Evolutionary conservation across 2,797 vertebrate species (phyloP), one percentile per base, ranked within the genome.

Genomic region (Passerculus sandwichensis): DNA sequence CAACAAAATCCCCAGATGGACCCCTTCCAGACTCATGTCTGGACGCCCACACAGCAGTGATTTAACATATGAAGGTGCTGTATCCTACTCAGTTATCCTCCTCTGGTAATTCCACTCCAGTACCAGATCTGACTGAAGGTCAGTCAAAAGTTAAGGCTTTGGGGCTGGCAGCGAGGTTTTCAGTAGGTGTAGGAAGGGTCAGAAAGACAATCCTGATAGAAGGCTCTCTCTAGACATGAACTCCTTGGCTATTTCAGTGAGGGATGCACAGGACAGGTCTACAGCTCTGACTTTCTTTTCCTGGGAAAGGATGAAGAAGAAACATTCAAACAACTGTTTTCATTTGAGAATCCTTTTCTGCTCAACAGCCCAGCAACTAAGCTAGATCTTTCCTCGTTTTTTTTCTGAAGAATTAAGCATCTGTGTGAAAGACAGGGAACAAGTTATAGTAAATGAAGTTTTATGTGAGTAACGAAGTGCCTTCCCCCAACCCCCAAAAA

Each of bases 51-150:
- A 0, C 57, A 91, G 20, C 51, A 70, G 73, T 64, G 56, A 86
- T 84, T 91, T 88, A 84, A 61, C 0, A 0, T 65, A 10, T 6
- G 56, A 73, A 81, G 89, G 74, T 93, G n/a, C 76, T 78, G 62
- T 70, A 14, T 85, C 75, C 54, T 61, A 27, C 61, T 92, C 61
- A 40, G n/a, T 81, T 94, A 9, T 19, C 60, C 44, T 87, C 30
- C 34, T 51, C 84, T 79, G 80, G 51, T 88, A 82, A 92, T 93
- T 89, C 64, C 48, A 45, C 26, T 70, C 44, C 53, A 13, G 70
- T 40, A 56, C 60, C 74, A 82, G 60, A 32, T 76, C 74, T 76
- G 57, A 75, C 36, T 81, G 89, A 93, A 94, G 93, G 88, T 90
- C 90, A 85, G 40, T 74, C 1, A 13, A 76, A 88, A 88, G 85